phyloP scores from a whole-genome alignment of 2,113 vertebrate genomes.

The Thinocorus orbignyianus region DNA sequence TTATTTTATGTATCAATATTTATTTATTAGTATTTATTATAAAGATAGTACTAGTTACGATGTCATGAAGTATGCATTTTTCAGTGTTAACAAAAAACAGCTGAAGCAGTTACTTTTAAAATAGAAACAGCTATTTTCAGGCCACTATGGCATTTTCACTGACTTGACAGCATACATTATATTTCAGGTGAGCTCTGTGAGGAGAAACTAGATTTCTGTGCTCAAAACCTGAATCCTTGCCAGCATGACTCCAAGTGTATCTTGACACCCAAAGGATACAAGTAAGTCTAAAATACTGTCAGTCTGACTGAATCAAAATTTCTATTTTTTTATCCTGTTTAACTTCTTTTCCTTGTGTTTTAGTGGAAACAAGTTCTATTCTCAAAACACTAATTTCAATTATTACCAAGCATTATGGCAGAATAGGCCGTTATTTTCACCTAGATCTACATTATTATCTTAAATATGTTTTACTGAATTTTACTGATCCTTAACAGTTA shows the following conservation, averaged over 20 bases:
- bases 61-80: background rate
- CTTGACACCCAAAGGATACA: constrained; percentile 88
- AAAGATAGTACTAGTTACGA: background rate
- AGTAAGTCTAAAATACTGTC: constrained; percentile 78
- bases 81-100: background rate
- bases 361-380: background rate
- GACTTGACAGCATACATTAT: constrained; percentile 23
- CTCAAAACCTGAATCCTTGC: constrained; percentile 91
- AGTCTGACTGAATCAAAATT: background rate
- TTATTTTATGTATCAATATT: background rate
- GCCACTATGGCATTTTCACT: background rate
- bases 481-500: background rate
- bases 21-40: background rate
- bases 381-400: background rate
- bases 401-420: background rate
- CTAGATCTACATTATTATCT: background rate
- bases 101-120: background rate
- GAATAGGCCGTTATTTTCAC: background rate
- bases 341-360: background rate
- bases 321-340: background rate
- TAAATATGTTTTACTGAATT: background rate
- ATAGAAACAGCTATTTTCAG: background rate
- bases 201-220: constrained; percentile 96
- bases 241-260: constrained; percentile 97
- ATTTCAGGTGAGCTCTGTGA: constrained; percentile 93